phyloP scores from a whole-genome alignment of 1,140 invertebrate species.

The Nasonia giraulti region DNA sequence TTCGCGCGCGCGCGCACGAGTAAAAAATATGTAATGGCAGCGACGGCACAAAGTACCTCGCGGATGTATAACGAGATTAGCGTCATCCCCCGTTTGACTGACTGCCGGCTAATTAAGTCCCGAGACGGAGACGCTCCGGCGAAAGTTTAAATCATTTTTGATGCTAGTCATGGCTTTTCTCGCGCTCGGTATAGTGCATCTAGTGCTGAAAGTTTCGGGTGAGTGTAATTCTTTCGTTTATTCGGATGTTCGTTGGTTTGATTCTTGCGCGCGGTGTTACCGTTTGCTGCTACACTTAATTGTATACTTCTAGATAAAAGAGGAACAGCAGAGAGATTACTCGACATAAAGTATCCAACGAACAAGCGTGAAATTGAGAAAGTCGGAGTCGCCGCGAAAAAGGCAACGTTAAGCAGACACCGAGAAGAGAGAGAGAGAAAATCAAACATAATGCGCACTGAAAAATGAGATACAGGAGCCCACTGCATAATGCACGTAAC shows the following conservation, averaged over 20 bases:
- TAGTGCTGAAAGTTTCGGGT: too few species aligned
- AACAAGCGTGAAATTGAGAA: background rate
- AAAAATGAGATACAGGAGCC: conserved; percentile 51
- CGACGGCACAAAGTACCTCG: background rate
- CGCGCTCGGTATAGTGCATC: too few species aligned
- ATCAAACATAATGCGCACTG: conserved; percentile 59
- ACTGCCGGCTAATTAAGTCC: background rate
- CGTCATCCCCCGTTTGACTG: background rate
- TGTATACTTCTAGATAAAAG: too few species aligned
- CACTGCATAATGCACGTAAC: background rate
- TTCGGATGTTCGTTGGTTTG: too few species aligned
- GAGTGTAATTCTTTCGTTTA: too few species aligned
- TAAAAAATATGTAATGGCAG: background rate
- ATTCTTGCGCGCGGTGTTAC: too few species aligned
- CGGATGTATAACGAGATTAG: background rate
- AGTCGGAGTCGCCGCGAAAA: background rate
- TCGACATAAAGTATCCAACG: too few species aligned
- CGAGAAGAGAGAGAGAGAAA: background rate
- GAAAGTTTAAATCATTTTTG: background rate
- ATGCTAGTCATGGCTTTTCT: too few species aligned
- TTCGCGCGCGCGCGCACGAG: background rate
- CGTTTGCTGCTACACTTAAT: too few species aligned
- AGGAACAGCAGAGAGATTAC: too few species aligned
- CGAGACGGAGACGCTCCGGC: background rate
- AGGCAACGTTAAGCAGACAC: too few species aligned